These are phyloP conservation scores for Mycalesis mineus DNA, from an alignment of 2,888 invertebrate species.

Conservation along the genomic window DNA sequence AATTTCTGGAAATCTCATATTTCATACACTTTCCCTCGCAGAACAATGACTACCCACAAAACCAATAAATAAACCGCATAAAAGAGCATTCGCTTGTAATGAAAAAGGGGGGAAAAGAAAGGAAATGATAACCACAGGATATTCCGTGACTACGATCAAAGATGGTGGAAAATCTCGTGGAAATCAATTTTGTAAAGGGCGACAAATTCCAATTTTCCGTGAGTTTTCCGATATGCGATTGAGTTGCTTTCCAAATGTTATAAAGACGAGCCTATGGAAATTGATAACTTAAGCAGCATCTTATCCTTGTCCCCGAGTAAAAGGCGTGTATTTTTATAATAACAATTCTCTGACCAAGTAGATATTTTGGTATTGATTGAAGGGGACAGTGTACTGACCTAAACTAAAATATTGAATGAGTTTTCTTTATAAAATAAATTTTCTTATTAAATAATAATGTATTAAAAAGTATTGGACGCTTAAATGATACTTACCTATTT, in stretches of 20 bases:
- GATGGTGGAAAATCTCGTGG: conserved; percentile 61
- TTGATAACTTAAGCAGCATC: background rate
- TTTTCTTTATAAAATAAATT: no score
- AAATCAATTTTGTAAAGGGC: conserved; percentile 61
- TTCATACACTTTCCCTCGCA: background rate
- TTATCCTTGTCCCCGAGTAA: no score
- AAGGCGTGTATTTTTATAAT: no score
- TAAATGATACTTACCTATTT: no score
- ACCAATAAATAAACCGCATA: conserved; percentile 11
- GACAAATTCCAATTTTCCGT: conserved; percentile 53
- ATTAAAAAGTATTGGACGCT: no score
- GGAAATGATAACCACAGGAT: conserved; percentile 38
- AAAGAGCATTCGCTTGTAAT: conserved; percentile 18
- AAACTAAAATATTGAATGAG: no score
- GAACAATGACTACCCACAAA: background rate
- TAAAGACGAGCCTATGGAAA: conserved; percentile 14
- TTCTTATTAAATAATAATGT: no score
- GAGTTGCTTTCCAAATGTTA: conserved; percentile 17
- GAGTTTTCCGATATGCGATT: conserved; percentile 29
- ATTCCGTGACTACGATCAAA: conserved; percentile 36
- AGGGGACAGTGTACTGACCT: no score
- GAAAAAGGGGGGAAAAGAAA: conserved; percentile 28
- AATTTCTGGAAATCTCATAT: background rate
- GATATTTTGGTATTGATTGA: no score
- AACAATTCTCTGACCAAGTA: no score